Base-by-base conservation (phyloP, 2,888 invertebrate genomes). In the Caenorhabditis zanzibari region DNA sequence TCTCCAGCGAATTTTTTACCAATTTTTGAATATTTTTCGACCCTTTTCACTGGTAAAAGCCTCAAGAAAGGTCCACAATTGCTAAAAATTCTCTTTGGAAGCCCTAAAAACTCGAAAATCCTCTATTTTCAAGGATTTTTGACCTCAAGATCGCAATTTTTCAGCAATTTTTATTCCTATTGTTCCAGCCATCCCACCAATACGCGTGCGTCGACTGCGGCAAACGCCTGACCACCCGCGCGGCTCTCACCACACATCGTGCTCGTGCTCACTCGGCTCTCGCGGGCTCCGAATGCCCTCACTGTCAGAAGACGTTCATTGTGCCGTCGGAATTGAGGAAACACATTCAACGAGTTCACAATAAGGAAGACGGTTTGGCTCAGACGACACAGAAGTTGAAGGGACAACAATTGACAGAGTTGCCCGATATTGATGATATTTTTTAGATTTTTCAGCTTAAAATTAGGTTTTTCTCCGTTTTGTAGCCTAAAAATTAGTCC, bases 161-260 rank as follows among this genome's bases (percentile, higher is more conserved):
- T 49, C 16, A 24, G 44, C 41, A n/a, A 3, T n/a, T 47, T 19
- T 6, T 4, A 4, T n/a, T 4, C 47, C n/a, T 2, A 32, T n/a
- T 35, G 10, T 81, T 87, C 52, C 76, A 87, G 87, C 87, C 87
- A 14, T 59, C 68, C 16, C 84, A 85, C 19, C 84, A 80, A 66
- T 87, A 83, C 68, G 77, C 81, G 1, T 87, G 87, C 28, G 24
- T 19, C 12, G 84, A 84, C 19, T 87, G 87, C 35, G 84, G 85
- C 58, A 87, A 87, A 58, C 76, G 85, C 0, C 63, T 87, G 35
- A 82, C 85, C n/a, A 80, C 82, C 4, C 74, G 71, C 4, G 77
- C 87, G 12, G 82, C 85, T 10, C 61, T 85, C 19, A 79, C 63
- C 2, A 35, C 59, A 0, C 87, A 87, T n/a, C 72, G 82, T 10